Evolutionary conservation across 1,140 invertebrate species (phyloP).

Genomic region (Vanessa tameamea): DNA sequence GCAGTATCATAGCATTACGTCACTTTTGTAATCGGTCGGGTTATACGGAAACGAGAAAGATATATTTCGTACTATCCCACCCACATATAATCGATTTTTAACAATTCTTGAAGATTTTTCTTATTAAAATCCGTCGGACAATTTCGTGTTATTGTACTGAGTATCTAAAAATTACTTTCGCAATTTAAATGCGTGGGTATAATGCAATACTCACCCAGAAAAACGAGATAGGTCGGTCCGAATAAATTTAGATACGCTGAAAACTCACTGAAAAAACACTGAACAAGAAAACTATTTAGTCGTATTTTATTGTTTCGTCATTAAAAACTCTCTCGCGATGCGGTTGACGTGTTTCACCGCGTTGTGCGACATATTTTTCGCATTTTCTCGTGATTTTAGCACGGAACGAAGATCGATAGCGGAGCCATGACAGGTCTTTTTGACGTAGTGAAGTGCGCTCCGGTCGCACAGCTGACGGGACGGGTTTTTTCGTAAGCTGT

Average conservation of each 20-base stretch:
- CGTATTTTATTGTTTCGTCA: constrained; percentile 55
- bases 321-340: constrained; percentile 44
- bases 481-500: constrained; percentile 54
- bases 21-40: constrained; percentile 59
- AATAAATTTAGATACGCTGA: constrained; percentile 75
- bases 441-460: constrained; percentile 64
- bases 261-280: constrained; percentile 73
- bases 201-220: constrained; percentile 69
- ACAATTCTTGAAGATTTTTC: constrained; percentile 55
- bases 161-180: constrained; percentile 25
- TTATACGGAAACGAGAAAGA: constrained; percentile 65
- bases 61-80: constrained; percentile 62
- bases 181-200: constrained; percentile 41
- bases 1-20: constrained; percentile 60
- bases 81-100: constrained; percentile 79
- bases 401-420: constrained; percentile 70
- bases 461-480: constrained; percentile 73
- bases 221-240: constrained; percentile 62
- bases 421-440: constrained; percentile 74
- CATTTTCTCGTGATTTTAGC: constrained; percentile 70
- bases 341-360: constrained; percentile 48
- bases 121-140: constrained; percentile 41
- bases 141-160: constrained; percentile 34
- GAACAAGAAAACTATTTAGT: constrained; percentile 47
- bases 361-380: constrained; percentile 68